Conservation (phyloP, 1,140 invertebrate genomes). For the Homarus americanus region DNA sequence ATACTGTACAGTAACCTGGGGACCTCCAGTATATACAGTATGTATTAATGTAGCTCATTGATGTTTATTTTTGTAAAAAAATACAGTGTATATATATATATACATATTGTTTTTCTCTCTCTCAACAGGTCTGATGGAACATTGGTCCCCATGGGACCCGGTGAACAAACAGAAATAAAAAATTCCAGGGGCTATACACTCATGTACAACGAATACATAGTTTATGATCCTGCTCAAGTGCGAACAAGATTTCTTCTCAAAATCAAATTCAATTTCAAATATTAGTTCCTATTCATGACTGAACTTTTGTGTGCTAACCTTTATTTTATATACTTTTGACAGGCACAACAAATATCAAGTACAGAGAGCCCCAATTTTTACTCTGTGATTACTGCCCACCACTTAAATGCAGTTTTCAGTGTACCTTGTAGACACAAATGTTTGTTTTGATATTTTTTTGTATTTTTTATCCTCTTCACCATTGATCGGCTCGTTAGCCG, state of each 20-base stretch:
- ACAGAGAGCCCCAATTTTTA: too few relatives aligned
- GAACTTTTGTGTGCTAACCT: background rate
- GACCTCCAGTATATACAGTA: too few relatives aligned
- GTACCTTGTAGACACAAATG: background rate
- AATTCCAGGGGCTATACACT: constrained; percentile 75
- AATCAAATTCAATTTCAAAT: constrained; percentile 76
- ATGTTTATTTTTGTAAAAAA: background rate
- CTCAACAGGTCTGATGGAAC: constrained; percentile 74
- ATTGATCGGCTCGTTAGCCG: too few relatives aligned
- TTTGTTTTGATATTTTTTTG: too few relatives aligned
- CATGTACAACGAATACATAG: constrained; percentile 80
- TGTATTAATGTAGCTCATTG: too few relatives aligned
- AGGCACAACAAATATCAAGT: background rate
- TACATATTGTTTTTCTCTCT: background rate
- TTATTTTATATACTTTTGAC: too few relatives aligned
- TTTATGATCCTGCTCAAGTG: constrained; percentile 79
- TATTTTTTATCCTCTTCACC: too few relatives aligned
- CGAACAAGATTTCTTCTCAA: constrained; percentile 77
- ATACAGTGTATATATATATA: background rate
- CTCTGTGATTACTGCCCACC: too few relatives aligned
- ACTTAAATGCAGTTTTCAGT: background rate
- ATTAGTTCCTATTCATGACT: background rate
- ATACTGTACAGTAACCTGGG: too few relatives aligned
- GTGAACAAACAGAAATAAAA: constrained; percentile 45
- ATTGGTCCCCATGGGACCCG: constrained; percentile 75